Percentiles rank a stretch among this genome's conserved stretches.
Evolutionary conservation across 2,113 vertebrate genomes (phyloP).

Genomic region (Neopipo cinnamomea): DNA sequence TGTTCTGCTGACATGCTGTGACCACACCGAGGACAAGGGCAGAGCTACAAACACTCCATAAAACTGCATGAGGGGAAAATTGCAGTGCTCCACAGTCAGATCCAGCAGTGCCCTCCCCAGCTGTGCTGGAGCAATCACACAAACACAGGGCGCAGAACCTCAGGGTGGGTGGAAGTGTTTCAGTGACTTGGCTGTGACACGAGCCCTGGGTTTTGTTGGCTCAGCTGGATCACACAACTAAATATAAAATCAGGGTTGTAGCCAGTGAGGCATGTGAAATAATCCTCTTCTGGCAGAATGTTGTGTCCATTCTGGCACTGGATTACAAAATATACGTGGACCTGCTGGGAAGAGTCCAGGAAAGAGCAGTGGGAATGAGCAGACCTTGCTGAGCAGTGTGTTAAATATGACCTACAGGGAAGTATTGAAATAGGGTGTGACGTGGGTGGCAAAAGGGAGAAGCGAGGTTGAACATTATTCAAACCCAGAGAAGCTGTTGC

Average conservation of each 20-base stretch:
- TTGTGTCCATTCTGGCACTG: neutral
- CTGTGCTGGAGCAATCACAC: neutral
- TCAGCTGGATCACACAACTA: neutral
- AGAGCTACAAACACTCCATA: neutral
- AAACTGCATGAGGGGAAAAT: neutral
- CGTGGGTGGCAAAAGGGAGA: neutral
- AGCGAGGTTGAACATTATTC: neutral
- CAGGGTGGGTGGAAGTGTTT: rapidly evolving
- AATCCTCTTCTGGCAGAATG: slow-evolving; percentile 23
- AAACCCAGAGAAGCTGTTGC: neutral
- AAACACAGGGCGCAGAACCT: neutral
- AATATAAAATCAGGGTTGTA: neutral
- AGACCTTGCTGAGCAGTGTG: neutral
- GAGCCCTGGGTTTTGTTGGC: neutral
- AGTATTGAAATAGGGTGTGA: neutral
- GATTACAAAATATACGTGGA: neutral
- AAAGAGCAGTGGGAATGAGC: neutral
- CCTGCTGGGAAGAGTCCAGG: slow-evolving; percentile 1
- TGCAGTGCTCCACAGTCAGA: neutral
- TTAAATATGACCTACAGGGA: neutral
- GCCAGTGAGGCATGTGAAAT: neutral
- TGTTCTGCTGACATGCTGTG: neutral
- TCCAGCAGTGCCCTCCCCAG: neutral
- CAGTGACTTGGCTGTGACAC: neutral
- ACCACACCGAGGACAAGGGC: neutral